A percentile compares a stretch with the other conserved stretches of the same genome.
phyloP scores from a whole-genome alignment of 2,113 vertebrate genomes.

The Polypterus senegalus region DNA sequence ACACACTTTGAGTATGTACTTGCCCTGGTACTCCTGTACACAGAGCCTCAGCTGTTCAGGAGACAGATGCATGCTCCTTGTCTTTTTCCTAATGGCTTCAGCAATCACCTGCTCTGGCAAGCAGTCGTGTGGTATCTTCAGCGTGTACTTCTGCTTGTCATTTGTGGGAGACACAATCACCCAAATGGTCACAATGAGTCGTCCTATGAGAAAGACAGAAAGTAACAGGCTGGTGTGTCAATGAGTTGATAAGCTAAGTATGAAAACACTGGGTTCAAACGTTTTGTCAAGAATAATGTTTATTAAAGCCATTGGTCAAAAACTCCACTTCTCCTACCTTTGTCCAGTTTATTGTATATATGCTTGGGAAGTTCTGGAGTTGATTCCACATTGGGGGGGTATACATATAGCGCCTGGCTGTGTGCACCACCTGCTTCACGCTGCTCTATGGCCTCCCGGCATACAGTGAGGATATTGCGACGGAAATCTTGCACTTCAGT shows the following conservation, averaged over 20 bases:
- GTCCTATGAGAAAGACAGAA: conserved; percentile 27
- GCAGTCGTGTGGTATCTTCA: conserved; percentile 52
- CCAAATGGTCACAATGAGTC: conserved; percentile 61
- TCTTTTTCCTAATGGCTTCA: conserved; percentile 61
- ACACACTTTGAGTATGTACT: conserved; percentile 62
- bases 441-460: conserved; percentile 60
- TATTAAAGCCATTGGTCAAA: not conserved
- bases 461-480: conserved; percentile 43
- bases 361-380: conserved; percentile 50
- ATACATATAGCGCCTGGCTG: conserved; percentile 58
- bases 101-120: conserved; percentile 60
- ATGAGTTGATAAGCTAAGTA: no score
- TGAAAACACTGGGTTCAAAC: no score
- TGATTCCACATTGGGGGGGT: conserved; percentile 58
- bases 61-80: conserved; percentile 57
- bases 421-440: conserved; percentile 49
- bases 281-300: no score
- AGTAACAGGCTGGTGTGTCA: no score
- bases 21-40: conserved; percentile 61
- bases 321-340: conserved; percentile 32
- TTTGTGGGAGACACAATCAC: conserved; percentile 62
- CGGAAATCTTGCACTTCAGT: conserved; percentile 45
- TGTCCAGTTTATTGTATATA: conserved; percentile 55
- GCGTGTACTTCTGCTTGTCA: conserved; percentile 64
- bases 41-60: conserved; percentile 59